A percentile compares a stretch with the other conserved stretches of the same genome.
Evolutionary conservation across 2,113 vertebrate species (phyloP).

Genomic region (Xiphophorus maculatus): DNA sequence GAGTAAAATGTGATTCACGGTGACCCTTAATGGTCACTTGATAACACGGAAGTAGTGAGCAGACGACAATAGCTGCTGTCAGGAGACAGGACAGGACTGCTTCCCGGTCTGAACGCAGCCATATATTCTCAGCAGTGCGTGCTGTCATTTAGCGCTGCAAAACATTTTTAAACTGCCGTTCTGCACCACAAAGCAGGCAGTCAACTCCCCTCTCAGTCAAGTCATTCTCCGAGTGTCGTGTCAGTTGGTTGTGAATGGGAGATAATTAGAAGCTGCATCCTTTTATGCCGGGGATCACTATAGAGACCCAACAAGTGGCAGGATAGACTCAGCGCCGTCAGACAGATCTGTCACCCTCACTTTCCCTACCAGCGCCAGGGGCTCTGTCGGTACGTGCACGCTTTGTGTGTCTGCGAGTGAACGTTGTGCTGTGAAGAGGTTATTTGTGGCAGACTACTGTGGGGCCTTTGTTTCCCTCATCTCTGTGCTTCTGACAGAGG

Average conservation of each 20-base stretch:
- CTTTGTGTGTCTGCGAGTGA: slow-evolving; percentile 38
- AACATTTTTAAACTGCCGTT: slow-evolving; percentile 47
- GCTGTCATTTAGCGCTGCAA: slow-evolving; percentile 45
- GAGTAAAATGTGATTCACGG: neutral
- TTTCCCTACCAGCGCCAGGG: slow-evolving; percentile 47
- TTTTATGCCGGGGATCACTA: slow-evolving; percentile 57
- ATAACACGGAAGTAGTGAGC: slow-evolving; percentile 25
- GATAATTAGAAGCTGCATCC: slow-evolving; percentile 70
- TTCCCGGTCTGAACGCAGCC: slow-evolving; percentile 7
- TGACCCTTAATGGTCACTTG: neutral
- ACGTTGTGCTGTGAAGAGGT: slow-evolving; percentile 63
- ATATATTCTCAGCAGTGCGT: slow-evolving; percentile 11
- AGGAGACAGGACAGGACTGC: neutral
- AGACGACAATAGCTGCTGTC: slow-evolving; percentile 1
- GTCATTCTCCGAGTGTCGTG: slow-evolving; percentile 49
- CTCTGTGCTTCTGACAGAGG: slow-evolving; percentile 68
- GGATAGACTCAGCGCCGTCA: slow-evolving; percentile 42
- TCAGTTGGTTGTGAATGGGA: slow-evolving; percentile 60
- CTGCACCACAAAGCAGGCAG: slow-evolving; percentile 52
- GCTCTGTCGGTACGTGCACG: slow-evolving; percentile 36
- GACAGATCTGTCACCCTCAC: slow-evolving; percentile 47
- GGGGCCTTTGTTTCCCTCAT: slow-evolving; percentile 69
- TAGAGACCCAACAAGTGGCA: slow-evolving; percentile 68
- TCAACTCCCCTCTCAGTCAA: slow-evolving; percentile 51
- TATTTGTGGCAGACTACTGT: slow-evolving; percentile 78